phyloP scores from a whole-genome alignment of 1,140 invertebrate genomes.

The Lamellibrachia luymesi region DNA sequence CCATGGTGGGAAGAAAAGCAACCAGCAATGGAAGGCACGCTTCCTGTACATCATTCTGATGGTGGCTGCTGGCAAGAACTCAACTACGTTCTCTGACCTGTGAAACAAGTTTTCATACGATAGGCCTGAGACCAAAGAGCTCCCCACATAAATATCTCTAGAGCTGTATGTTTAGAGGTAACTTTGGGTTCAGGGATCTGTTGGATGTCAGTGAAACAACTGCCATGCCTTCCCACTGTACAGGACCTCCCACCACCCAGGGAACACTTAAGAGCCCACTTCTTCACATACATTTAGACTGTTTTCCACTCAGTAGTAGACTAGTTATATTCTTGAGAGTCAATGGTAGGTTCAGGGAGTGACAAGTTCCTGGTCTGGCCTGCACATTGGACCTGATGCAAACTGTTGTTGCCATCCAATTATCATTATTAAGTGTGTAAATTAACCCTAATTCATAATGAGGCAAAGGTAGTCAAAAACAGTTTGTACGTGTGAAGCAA shows the following conservation, averaged over 20 bases:
- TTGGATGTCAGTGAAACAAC: neutral
- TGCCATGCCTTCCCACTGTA: neutral
- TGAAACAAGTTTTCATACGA: neutral
- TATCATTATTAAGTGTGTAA: neutral
- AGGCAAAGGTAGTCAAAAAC: neutral
- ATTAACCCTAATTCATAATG: neutral
- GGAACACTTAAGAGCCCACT: neutral
- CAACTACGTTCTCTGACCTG: neutral
- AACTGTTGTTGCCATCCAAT: neutral
- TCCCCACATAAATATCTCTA: neutral
- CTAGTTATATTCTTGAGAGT: neutral
- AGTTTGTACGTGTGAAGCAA: neutral
- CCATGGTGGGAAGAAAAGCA: neutral
- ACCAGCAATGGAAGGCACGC: neutral
- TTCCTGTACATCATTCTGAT: neutral
- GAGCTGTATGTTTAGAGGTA: neutral
- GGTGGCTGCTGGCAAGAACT: neutral
- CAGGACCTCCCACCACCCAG: neutral
- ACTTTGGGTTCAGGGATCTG: neutral
- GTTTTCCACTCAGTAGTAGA: neutral
- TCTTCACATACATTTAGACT: neutral
- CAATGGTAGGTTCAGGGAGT: neutral
- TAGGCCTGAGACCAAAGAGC: neutral
- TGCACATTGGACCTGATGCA: neutral
- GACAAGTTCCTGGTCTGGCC: neutral